phyloP scores from a whole-genome alignment of 1,140 invertebrate genomes.

The Sipha flava region DNA sequence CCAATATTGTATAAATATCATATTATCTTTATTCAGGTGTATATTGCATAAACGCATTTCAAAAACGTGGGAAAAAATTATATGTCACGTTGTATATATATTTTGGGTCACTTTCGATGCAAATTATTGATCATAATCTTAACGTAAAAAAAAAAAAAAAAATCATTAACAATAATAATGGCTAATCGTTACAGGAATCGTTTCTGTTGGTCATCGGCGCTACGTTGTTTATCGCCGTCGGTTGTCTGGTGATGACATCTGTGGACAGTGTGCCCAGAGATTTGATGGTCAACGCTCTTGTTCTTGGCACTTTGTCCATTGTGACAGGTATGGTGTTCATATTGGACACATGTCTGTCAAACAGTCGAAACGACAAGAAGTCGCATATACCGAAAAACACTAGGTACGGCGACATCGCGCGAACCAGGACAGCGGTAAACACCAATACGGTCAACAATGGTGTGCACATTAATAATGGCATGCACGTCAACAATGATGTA shows the following conservation, averaged over 20 bases:
- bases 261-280: constrained; percentile 58
- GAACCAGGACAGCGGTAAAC: neutral
- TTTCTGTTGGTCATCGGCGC: constrained; percentile 58
- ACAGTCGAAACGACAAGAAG: neutral
- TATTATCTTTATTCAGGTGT: too few species aligned
- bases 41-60: too few species aligned
- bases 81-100: too few species aligned
- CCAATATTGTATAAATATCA: too few species aligned
- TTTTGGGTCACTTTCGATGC: too few species aligned
- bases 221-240: constrained; percentile 57
- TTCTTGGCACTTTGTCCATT: constrained; percentile 58
- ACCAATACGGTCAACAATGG: neutral
- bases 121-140: too few species aligned
- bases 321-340: constrained; percentile 51
- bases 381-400: constrained; percentile 11
- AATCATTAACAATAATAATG: too few species aligned
- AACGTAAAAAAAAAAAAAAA: too few species aligned
- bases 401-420: neutral
- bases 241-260: constrained; percentile 57
- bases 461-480: neutral
- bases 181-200: constrained; percentile 51
- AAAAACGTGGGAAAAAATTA: too few species aligned
- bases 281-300: constrained; percentile 59
- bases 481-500: neutral
- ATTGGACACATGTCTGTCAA: constrained; percentile 32